Base-by-base conservation (phyloP, 2,797 vertebrate species). In the Chrysocyon brachyurus region DNA sequence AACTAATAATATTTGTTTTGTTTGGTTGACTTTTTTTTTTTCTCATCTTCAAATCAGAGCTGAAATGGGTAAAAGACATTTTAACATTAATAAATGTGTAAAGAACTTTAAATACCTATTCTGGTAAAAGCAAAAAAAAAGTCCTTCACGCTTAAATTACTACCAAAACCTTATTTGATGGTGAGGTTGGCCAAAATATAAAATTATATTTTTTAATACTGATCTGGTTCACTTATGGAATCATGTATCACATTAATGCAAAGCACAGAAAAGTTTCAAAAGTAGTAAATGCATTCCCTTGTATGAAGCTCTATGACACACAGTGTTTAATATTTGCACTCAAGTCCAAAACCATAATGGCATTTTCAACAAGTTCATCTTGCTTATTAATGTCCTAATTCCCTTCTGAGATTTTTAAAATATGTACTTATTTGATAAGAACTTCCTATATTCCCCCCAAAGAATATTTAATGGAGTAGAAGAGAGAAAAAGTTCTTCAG, bases 121-220 rank as follows among this genome's bases (percentile, higher is more conserved):
- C 56, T 52, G 12, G 57, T 84, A 97, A 97, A 89, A 72, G 82
- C 14, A 10, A 49, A 79, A 97, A 36, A 19, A 86, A 90, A 83
- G 54, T 91, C 40, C 89, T 97, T 98, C 96, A 57, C 66, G 87
- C 81, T 96, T 83, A 97, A 96, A 97, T 95, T 87, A 64, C 59
- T 49, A 0, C 49, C 91, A 84, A 91, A 95, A 24, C 84, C 49
- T 79, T 66, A 86, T 91, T 95, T 46, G 3, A 82, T 88, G 12
- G 15, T 94, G 96, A 97, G 63, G 40, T 95, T 95, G 96, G 33
- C 87, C 1, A 9, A 97, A 97, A 95, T 88, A 21, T 28, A 86
- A 7, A 90, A 91, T 63, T 59, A 84, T 6, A 36, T 91, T 97
- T 87, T 54, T 89, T n/a, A 97, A 52, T 70, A 12, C 17, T 93